phyloP scores from a whole-genome alignment of 1,140 invertebrate species.

The Trinorchestia longiramus region DNA sequence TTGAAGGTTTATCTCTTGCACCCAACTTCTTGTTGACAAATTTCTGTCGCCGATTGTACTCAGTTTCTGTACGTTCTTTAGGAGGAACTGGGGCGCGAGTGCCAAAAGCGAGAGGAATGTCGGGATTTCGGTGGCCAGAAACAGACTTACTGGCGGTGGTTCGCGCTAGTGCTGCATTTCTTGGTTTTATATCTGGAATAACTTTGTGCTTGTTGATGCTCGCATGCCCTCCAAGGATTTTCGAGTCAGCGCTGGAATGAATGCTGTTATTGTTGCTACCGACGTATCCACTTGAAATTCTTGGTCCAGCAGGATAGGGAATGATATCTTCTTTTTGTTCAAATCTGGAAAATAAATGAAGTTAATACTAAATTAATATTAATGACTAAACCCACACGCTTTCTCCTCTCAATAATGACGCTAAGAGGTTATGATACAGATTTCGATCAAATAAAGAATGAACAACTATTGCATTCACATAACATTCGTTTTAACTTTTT shows the following conservation, averaged over 20 bases:
- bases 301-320: neutral
- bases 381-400: too few relatives aligned
- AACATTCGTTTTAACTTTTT: too few relatives aligned
- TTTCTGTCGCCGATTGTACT: neutral
- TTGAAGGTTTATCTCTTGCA: neutral
- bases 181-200: slow-evolving; percentile 29
- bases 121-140: slow-evolving; percentile 13
- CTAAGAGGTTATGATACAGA: too few relatives aligned
- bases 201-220: slow-evolving; percentile 5
- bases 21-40: neutral
- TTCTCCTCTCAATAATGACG: too few relatives aligned
- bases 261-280: neutral
- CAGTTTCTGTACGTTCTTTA: neutral
- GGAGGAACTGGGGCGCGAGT: neutral
- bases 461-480: too few relatives aligned
- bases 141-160: neutral
- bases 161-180: neutral
- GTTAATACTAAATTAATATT: too few relatives aligned
- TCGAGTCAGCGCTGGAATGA: neutral
- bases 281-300: slow-evolving; percentile 14
- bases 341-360: neutral
- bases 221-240: neutral
- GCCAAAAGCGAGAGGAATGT: neutral
- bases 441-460: too few relatives aligned
- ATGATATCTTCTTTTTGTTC: slow-evolving; percentile 1